Percentiles rank a stretch among this genome's conserved stretches.
Conservation (phyloP, 2,888 invertebrate genomes). For the Cheilosia soror region DNA sequence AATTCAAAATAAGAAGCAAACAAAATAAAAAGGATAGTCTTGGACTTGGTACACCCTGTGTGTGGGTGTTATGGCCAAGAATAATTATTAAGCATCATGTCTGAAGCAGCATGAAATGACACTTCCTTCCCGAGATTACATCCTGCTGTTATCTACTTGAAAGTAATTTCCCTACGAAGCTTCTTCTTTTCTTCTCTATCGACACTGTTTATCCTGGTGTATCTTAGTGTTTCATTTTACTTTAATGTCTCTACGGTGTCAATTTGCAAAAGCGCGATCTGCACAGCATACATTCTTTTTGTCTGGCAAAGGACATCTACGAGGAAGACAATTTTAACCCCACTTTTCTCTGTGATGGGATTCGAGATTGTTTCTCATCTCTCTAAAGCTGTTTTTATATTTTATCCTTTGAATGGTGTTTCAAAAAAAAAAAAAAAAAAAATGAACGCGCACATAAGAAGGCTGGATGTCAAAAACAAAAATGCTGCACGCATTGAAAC, state of each 20-base stretch:
- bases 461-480: slow-evolving; percentile 48
- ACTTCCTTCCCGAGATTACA: slow-evolving; percentile 76
- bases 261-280: slow-evolving; percentile 52
- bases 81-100: slow-evolving; percentile 72
- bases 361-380: slow-evolving; percentile 49
- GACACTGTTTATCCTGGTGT: slow-evolving; percentile 56
- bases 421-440: slow-evolving; percentile 38
- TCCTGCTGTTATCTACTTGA: slow-evolving; percentile 76
- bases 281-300: slow-evolving; percentile 49
- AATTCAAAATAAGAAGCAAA: slow-evolving; percentile 40
- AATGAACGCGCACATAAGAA: not conserved
- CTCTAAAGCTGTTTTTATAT: slow-evolving; percentile 41
- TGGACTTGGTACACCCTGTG: slow-evolving; percentile 30
- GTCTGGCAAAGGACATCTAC: slow-evolving; percentile 39
- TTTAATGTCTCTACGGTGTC: slow-evolving; percentile 61
- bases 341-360: slow-evolving; percentile 39
- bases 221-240: slow-evolving; percentile 29
- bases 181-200: slow-evolving; percentile 45
- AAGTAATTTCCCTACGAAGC: slow-evolving; percentile 73
- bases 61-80: slow-evolving; percentile 9
- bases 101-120: slow-evolving; percentile 75
- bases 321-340: slow-evolving; percentile 6
- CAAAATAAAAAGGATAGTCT: slow-evolving; percentile 12
- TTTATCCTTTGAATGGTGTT: slow-evolving; percentile 59
- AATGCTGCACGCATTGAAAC: slow-evolving; percentile 69